A percentile compares a stretch with the other conserved stretches of the same genome.
Conservation (phyloP, 1,140 invertebrate species). For the Chlorops oryzae region DNA sequence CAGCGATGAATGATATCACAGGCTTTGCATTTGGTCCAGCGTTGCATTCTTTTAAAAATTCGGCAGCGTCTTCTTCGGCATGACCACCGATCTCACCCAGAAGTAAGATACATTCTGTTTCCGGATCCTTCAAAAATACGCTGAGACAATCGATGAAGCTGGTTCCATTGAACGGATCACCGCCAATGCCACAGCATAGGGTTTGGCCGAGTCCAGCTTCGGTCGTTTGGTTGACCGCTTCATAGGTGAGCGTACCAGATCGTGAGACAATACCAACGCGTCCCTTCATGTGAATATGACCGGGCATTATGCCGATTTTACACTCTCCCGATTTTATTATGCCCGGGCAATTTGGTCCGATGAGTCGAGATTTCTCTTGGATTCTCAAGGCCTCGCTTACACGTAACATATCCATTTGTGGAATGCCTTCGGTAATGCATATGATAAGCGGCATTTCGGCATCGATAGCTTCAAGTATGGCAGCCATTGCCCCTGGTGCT, state of each 20-base stretch:
- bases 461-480: conserved; percentile 92
- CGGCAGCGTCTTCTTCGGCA: conserved; percentile 94
- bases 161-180: conserved; percentile 99
- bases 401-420: conserved; percentile 96
- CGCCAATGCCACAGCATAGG: conserved; percentile 96
- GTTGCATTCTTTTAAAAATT: conserved; percentile 87
- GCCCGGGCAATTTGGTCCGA: conserved; percentile 98
- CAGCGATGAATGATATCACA: conserved; percentile 97
- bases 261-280: conserved; percentile 93
- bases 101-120: conserved; percentile 93
- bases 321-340: conserved; percentile 95
- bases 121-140: conserved; percentile 85
- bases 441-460: conserved; percentile 95
- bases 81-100: conserved; percentile 99
- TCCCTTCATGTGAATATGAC: conserved; percentile 90
- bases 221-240: conserved; percentile 95
- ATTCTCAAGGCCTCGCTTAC: conserved; percentile 81
- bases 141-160: conserved; percentile 98
- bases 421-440: conserved; percentile 97
- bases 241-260: conserved; percentile 97
- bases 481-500: conserved; percentile 82
- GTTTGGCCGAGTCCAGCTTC: conserved; percentile 91
- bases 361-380: conserved; percentile 86
- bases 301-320: conserved; percentile 99
- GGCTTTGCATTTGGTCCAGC: conserved; percentile 83